Evolutionary conservation across 2,113 vertebrate genomes (phyloP).

Genomic region (human): GRCh38 chr20:51538501-51539000

Average conservation of each 20-base stretch:
- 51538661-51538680: neutral
- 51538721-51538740: neutral
- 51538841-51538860: neutral
- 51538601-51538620: neutral
- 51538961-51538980: rapidly evolving
- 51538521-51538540: neutral
- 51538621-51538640: neutral
- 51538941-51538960: neutral
- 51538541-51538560: neutral
- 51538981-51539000: neutral
- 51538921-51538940: rapidly evolving
- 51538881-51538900: neutral
- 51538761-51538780: neutral
- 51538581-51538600: neutral
- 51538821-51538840: neutral
- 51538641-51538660: neutral
- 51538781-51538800: neutral
- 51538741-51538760: neutral
- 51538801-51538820: neutral
- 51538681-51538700: neutral
- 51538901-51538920: neutral
- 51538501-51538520: neutral
- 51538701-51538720: neutral
- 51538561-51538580: neutral
- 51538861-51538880: neutral